These are phyloP conservation scores for Paraplagusia blochii DNA, from an alignment of 2,113 vertebrate genomes.

Conservation along the genomic window DNA sequence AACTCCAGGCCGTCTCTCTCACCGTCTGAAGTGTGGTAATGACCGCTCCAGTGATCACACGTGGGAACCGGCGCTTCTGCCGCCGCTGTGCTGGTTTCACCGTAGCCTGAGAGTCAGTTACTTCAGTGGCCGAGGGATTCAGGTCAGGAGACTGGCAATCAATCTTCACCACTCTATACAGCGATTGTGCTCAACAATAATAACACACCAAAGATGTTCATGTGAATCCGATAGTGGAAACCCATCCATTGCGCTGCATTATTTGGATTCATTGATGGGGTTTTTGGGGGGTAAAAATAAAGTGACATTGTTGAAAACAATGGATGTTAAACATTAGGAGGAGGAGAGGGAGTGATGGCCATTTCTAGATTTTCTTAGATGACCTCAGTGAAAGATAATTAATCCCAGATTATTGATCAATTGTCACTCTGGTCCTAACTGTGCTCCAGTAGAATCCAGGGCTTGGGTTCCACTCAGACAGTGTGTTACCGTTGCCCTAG, in stretches of 20 bases:
- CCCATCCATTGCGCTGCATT: slow-evolving; percentile 9
- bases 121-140: slow-evolving; percentile 25
- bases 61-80: slow-evolving; percentile 32
- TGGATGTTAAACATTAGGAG: slow-evolving; percentile 25
- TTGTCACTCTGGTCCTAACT: slow-evolving; percentile 66
- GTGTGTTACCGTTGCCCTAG: slow-evolving; percentile 5
- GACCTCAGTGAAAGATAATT: slow-evolving; percentile 83
- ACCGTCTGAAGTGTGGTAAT: slow-evolving; percentile 48
- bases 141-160: slow-evolving; percentile 33
- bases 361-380: slow-evolving; percentile 68
- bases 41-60: slow-evolving; percentile 49
- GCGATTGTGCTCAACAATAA: slow-evolving; percentile 14
- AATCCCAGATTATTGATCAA: slow-evolving; percentile 75
- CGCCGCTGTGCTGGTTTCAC: background rate
- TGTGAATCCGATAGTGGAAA: slow-evolving; percentile 9
- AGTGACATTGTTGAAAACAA: slow-evolving; percentile 15
- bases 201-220: slow-evolving; percentile 17
- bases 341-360: slow-evolving; percentile 39
- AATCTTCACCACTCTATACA: slow-evolving; percentile 5
- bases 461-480: slow-evolving; percentile 61
- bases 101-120: slow-evolving; percentile 1
- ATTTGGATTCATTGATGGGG: slow-evolving; percentile 11
- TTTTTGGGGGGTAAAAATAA: slow-evolving; percentile 2
- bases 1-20: slow-evolving; percentile 47
- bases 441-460: slow-evolving; percentile 51